phyloP scores from a whole-genome alignment of 2,888 invertebrate genomes.

The Hedychridium roseum region DNA sequence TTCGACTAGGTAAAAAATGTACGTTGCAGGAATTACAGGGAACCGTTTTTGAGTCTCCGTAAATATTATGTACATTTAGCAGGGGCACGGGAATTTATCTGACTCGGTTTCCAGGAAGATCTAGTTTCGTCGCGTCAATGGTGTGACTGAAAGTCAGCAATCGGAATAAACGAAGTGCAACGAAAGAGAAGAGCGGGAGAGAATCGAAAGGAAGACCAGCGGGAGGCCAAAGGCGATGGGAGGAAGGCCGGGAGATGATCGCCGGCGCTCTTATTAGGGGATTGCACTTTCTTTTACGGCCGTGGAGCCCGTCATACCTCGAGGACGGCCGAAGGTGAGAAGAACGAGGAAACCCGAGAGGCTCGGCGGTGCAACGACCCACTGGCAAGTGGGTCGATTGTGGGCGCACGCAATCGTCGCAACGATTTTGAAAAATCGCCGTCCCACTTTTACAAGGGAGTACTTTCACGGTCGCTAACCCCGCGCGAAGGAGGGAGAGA shows the following conservation, averaged over 20 bases:
- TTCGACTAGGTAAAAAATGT: too few relatives aligned
- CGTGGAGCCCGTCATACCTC: slow-evolving; percentile 1
- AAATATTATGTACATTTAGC: too few relatives aligned
- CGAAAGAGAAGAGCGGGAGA: too few relatives aligned
- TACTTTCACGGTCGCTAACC: slow-evolving; percentile 64
- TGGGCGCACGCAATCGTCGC: slow-evolving; percentile 63
- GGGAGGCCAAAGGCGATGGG: neutral
- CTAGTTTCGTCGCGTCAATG: too few relatives aligned
- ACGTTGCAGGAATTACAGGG: too few relatives aligned
- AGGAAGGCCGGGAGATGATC: slow-evolving; percentile 8
- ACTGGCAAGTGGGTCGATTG: slow-evolving; percentile 59
- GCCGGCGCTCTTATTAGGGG: slow-evolving; percentile 24
- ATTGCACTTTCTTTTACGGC: slow-evolving; percentile 43
- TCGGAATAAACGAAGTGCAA: too few relatives aligned
- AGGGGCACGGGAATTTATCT: too few relatives aligned
- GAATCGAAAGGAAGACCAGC: slow-evolving; percentile 26
- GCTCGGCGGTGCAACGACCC: slow-evolving; percentile 54
- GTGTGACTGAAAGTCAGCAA: too few relatives aligned
- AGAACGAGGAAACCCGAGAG: slow-evolving; percentile 35
- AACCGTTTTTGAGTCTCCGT: too few relatives aligned
- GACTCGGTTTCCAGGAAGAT: too few relatives aligned
- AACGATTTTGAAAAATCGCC: slow-evolving; percentile 61
- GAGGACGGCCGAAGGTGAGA: slow-evolving; percentile 31
- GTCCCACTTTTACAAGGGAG: slow-evolving; percentile 60
- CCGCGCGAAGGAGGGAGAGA: slow-evolving; percentile 40